Evolutionary conservation across 2,113 vertebrate species (phyloP), one percentile per base, ranked within the genome.

Genomic region (Antigone vipio): DNA sequence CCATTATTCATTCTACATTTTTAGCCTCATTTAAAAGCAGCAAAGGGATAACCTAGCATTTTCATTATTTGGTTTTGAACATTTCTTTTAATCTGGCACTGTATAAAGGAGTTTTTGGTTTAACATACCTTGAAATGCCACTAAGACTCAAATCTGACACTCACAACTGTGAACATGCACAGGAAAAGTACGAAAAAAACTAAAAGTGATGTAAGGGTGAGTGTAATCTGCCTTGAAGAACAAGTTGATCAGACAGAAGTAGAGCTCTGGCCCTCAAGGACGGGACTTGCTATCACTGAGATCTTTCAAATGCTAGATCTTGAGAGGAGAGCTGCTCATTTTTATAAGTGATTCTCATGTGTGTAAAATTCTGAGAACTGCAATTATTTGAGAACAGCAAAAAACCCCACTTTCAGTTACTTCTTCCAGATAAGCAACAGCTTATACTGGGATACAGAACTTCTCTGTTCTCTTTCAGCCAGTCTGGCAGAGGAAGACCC

Each of bases 401-500:
- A 77, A 86, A 16, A 6, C 0, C 19, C 29, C 49, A 89, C 49
- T 86, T 90, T 63, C 68, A 90, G 67, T 90, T 94, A 81, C 63
- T 94, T 90, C n/a, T 90, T 84, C 72, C 81, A 77, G 24, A 92
- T 63, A 89, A 93, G 83, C 23, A 88, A 44, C 18, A 95, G 42
- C 49, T 94, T 63, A 78, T 49, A 44, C 23, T 38, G 42, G 63
- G 82, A 82, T 95, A 97, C 94, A 96, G 62, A 93, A 96, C 81
- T 75, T 72, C 80, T 92, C 95, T 96, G 94, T 96, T 93, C 86
- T 73, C 78, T 81, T 69, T 56, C 0, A 0, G n/a, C 34, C 84
- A 5, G 18, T 29, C 18, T 9, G 45, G 59, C 75, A 90, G 89
- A 56, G 55, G 69, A 87, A 89, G 81, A 52, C 55, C 47, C 53